Percentiles rank a stretch among this genome's conserved stretches.
Conservation (phyloP, 2,797 vertebrate genomes). For the Fratercula arctica region DNA sequence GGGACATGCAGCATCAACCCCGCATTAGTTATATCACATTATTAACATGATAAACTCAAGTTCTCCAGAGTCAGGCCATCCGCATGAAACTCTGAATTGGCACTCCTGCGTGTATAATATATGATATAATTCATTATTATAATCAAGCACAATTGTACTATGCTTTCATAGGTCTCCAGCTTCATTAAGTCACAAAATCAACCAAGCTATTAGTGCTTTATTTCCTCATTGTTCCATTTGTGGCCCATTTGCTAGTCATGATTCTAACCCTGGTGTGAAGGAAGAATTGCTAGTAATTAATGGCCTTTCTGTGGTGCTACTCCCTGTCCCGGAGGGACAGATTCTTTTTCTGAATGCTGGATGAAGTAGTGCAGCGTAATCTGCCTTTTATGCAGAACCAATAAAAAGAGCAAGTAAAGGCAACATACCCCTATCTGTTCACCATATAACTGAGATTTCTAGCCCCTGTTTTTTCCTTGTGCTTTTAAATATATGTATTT, state of each 20-base stretch:
- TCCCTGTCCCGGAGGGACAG: not conserved
- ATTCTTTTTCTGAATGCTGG: not conserved
- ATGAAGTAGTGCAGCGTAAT: not conserved
- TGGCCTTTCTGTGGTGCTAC: not conserved
- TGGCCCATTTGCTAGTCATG: not conserved
- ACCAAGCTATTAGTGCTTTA: not conserved
- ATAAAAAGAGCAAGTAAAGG: not conserved
- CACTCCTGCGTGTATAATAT: not conserved
- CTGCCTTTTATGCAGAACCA: not conserved
- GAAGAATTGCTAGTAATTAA: not conserved
- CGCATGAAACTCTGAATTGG: not conserved
- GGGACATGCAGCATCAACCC: not conserved
- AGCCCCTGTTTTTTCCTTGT: not conserved
- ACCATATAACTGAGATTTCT: not conserved
- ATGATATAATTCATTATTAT: not conserved
- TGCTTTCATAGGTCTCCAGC: not conserved
- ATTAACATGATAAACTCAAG: not conserved
- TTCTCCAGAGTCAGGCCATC: not conserved
- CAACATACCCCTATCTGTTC: not conserved
- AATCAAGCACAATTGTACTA: not conserved
- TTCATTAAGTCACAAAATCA: slow-evolving; percentile 27
- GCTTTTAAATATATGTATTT: not conserved
- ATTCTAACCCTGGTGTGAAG: not conserved
- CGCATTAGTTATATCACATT: not conserved
- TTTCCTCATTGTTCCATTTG: not conserved